Evolutionary conservation across 2,113 vertebrate genomes (phyloP).

Genomic region (Grus americana): DNA sequence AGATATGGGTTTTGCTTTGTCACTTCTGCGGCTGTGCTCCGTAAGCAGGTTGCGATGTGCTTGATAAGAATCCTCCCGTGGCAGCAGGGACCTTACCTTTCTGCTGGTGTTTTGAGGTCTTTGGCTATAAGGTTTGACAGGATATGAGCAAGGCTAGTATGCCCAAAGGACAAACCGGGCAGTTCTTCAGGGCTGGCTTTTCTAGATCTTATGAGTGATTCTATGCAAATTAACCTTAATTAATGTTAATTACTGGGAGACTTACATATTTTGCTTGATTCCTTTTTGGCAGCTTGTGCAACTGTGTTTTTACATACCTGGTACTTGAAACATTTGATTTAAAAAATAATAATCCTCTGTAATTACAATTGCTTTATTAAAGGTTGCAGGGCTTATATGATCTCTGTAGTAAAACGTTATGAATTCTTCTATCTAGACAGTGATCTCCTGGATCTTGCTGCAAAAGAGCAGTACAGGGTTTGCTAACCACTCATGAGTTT

Average conservation of each 20-base stretch:
- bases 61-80: background rate
- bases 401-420: slow-evolving; percentile 25
- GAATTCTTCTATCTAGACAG: slow-evolving; percentile 8
- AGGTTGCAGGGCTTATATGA: slow-evolving; percentile 41
- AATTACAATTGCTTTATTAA: slow-evolving; percentile 57
- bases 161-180: slow-evolving; percentile 47
- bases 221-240: slow-evolving; percentile 43
- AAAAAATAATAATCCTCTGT: slow-evolving; percentile 26
- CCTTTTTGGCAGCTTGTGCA: slow-evolving; percentile 22
- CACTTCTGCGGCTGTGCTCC: background rate
- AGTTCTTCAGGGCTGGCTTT: slow-evolving; percentile 12
- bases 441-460: slow-evolving; percentile 34
- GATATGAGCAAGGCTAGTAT: background rate
- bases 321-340: slow-evolving; percentile 13
- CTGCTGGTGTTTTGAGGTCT: slow-evolving; percentile 20
- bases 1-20: background rate
- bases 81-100: background rate
- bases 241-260: slow-evolving; percentile 47
- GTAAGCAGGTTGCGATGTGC: background rate
- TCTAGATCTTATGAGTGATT: slow-evolving; percentile 18
- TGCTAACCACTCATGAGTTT: background rate
- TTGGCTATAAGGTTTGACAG: background rate
- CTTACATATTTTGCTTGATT: slow-evolving; percentile 25
- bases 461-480: background rate
- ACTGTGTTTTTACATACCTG: slow-evolving; percentile 15